A percentile compares a stretch with the other conserved stretches of the same genome.
phyloP scores from a whole-genome alignment of 2,888 invertebrate species.

The Caenorhabditis angaria region DNA sequence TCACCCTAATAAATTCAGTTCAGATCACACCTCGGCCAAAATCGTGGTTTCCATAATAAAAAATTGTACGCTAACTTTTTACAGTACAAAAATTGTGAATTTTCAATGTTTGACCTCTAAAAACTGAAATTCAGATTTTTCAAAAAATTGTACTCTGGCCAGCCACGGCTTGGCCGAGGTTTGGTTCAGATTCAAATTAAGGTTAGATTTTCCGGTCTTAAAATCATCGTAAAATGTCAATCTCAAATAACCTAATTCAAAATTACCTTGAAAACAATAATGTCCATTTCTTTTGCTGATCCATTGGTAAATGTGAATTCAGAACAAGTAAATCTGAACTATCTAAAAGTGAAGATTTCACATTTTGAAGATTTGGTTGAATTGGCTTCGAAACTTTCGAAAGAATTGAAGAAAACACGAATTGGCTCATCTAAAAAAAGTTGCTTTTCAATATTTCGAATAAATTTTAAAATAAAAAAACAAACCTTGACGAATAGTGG shows the following conservation, averaged over 20 bases:
- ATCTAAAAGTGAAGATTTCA: not conserved
- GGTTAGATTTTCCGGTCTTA: not conserved
- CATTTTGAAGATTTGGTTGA: not conserved
- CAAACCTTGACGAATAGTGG: conserved; percentile 7
- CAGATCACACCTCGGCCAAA: too few relatives aligned
- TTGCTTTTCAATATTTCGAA: not conserved
- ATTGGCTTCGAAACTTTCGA: not conserved
- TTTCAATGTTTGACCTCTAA: too few relatives aligned
- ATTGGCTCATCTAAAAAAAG: not conserved
- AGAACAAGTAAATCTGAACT: conserved; percentile 28
- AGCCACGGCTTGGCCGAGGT: too few relatives aligned
- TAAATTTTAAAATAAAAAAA: too few relatives aligned
- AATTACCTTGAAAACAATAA: conserved; percentile 56
- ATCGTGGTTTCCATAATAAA: too few relatives aligned
- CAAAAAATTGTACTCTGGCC: too few relatives aligned
- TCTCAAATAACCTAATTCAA: too few relatives aligned
- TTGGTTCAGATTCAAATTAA: too few relatives aligned
- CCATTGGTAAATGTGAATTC: conserved; percentile 52
- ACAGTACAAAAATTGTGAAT: too few relatives aligned
- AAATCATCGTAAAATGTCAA: not conserved
- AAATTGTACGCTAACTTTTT: too few relatives aligned
- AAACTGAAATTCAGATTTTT: too few relatives aligned
- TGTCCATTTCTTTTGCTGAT: conserved; percentile 53
- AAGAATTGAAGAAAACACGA: conserved; percentile 10
- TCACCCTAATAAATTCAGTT: too few relatives aligned